Conservation (phyloP, 2,113 vertebrate species). For the Panthera uncia region DNA sequence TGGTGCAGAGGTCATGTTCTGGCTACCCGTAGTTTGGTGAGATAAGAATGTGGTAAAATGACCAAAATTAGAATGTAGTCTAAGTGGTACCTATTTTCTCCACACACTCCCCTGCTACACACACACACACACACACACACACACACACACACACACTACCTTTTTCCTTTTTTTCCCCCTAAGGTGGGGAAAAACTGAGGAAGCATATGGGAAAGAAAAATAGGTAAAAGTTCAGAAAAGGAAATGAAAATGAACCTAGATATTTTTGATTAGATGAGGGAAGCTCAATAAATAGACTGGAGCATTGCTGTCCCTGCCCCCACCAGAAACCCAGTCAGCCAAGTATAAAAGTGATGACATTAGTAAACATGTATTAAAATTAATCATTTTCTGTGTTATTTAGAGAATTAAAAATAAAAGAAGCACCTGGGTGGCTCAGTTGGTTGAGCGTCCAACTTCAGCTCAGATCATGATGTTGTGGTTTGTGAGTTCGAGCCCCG, state of each 20-base stretch:
- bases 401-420: constrained; percentile 51
- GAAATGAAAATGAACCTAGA: constrained; percentile 30
- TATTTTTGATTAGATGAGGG: constrained; percentile 4
- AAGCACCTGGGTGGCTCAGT: background rate
- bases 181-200: background rate
- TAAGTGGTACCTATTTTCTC: background rate
- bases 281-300: constrained; percentile 4
- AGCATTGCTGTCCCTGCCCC: background rate
- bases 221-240: background rate
- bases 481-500: too few relatives aligned
- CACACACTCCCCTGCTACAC: background rate
- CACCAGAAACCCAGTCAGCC: background rate
- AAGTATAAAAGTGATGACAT: background rate
- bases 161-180: background rate
- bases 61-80: constrained; percentile 8
- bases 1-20: constrained; percentile 19
- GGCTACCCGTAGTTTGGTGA: background rate
- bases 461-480: too few relatives aligned
- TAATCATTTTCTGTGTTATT: constrained; percentile 5
- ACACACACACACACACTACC: background rate
- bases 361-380: constrained; percentile 23
- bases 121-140: background rate
- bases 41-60: constrained; percentile 36
- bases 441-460: too few relatives aligned
- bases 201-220: background rate